Conservation (phyloP, 2,113 vertebrate species). For the Thryonomys swinderianus region DNA sequence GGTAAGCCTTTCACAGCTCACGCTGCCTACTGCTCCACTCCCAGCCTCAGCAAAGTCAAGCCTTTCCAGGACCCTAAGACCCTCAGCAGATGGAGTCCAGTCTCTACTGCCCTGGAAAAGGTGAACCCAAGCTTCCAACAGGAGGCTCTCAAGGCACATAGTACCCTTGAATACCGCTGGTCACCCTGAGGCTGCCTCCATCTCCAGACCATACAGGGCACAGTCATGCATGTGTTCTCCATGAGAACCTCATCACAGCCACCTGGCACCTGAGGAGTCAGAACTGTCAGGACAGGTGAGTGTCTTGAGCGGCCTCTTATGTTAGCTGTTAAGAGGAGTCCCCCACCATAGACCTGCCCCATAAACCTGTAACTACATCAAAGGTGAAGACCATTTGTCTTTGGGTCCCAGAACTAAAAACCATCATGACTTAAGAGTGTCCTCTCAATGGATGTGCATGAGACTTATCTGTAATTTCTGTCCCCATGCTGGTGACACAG, state of each 20-base stretch:
- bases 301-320: neutral
- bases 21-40: neutral
- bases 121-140: neutral
- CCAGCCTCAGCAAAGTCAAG: neutral
- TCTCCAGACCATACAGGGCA: neutral
- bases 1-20: neutral
- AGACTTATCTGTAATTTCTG: neutral
- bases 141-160: neutral
- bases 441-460: neutral
- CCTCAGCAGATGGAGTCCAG: neutral
- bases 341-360: neutral
- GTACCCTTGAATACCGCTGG: neutral
- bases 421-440: rapidly evolving
- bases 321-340: neutral
- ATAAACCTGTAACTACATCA: neutral
- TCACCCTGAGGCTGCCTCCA: neutral
- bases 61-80: neutral
- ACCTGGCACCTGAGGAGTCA: neutral
- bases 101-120: neutral
- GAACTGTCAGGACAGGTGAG: neutral
- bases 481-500: neutral
- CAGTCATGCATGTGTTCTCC: no score
- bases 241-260: neutral
- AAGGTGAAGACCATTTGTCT: neutral
- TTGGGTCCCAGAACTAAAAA: neutral